Percentiles rank a stretch among this genome's conserved stretches.
Evolutionary conservation across 2,888 invertebrate genomes (phyloP).

Genomic region (Amphipoea lucens): DNA sequence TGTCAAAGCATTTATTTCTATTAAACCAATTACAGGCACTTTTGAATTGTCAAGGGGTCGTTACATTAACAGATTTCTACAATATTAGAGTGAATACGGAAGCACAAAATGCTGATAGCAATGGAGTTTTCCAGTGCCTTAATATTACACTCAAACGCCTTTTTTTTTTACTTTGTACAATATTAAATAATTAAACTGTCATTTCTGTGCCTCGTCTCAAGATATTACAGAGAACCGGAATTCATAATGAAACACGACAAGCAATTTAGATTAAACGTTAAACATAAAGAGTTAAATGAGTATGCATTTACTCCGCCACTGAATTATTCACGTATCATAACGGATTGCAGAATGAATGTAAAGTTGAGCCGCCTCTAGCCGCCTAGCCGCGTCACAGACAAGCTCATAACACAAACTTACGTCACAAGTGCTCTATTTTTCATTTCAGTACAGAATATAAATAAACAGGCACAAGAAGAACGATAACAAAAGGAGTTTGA

Average conservation of each 20-base stretch:
- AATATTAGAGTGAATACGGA: conserved; percentile 10
- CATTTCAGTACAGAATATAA: conserved; percentile 61
- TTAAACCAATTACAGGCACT: too few species aligned
- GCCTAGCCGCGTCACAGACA: conserved; percentile 16
- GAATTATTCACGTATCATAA: conserved; percentile 20
- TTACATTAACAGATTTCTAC: not conserved
- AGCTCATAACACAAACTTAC: conserved; percentile 52
- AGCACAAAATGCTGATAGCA: not conserved
- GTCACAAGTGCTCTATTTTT: conserved; percentile 63
- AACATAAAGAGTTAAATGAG: conserved; percentile 16
- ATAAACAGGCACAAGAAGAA: conserved; percentile 63
- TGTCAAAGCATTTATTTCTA: too few species aligned
- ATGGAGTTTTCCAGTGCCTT: not conserved
- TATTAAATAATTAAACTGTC: conserved; percentile 12
- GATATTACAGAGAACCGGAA: conserved; percentile 6
- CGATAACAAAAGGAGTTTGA: conserved; percentile 71
- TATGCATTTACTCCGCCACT: conserved; percentile 8
- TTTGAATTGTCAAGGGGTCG: not conserved
- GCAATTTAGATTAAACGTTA: conserved; percentile 16
- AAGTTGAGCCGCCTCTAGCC: conserved; percentile 25
- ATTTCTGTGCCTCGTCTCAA: not conserved
- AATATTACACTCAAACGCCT: not conserved
- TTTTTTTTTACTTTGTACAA: conserved; percentile 6
- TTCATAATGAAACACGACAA: conserved; percentile 17
- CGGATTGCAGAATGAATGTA: conserved; percentile 22